Base-by-base conservation (phyloP, 2,888 invertebrate species). In the Caenorhabditis sulstoni region DNA sequence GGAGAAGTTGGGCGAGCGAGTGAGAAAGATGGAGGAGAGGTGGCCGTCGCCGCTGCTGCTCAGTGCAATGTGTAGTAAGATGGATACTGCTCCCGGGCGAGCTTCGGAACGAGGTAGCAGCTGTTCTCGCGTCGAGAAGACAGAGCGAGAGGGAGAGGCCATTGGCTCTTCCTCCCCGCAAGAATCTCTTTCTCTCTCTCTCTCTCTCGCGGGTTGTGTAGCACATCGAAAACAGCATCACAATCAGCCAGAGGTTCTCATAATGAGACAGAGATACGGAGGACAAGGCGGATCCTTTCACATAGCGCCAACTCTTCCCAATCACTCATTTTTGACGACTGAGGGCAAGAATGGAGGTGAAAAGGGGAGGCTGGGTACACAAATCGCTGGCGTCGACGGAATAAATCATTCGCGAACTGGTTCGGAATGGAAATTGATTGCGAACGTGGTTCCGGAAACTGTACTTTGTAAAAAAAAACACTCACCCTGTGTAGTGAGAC, bases 401-500 rank as follows among this genome's bases (percentile, higher is more conserved):
- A 53, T 65, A 45, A 45, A 45, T 65, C 55, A 45, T 53, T 45
- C 16, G 12, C 29, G 59, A 62, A 59, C 62, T 47, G 59, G 70
- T 62, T 73, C 58, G 41, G 12, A 35, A 35, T 29, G 47, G 44
- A 16, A 57, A n/a, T 14, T 22, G 20, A n/a, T 29, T 8, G 4
- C 18, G 29, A 50, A 18, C 9, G 37, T 1, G 29, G 29, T 29
- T 29, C 29, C 29, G 29, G 29, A 29, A 29, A 29, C 29, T 11
- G 62, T 22, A 62, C 29, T 5, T 29, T 29, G 29, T 29, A 49
- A 61, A 59, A 44, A 61, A 62, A 68, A 65, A 45, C 20, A 83
- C 87, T 74, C 55, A 88, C 89, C 79, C 87, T 68, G 57, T 89
- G 88, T 39, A 89, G 78, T 23, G 86, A 86, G 55, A 89, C 88